Evolutionary conservation across 2,797 vertebrate species (phyloP), one percentile per base, ranked within the genome.

Genomic region (Microctenopoma steveboyesi): DNA sequence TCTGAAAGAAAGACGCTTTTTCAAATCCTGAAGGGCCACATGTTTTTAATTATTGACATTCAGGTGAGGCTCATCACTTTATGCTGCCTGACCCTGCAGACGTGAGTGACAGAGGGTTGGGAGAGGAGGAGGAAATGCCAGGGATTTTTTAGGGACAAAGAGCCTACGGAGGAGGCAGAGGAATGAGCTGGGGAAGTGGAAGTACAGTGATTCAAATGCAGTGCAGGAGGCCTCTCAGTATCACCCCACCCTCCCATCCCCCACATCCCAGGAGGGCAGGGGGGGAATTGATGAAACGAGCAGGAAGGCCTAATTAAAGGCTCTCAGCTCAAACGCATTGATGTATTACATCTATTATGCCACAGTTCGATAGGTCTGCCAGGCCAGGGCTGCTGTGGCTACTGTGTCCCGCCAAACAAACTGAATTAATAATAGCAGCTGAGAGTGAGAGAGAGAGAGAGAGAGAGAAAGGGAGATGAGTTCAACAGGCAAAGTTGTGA

Each of bases 331-430:
- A 98, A 98, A 96, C 91, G 92, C 97, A 98, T 98, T 98, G 97
- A 99, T 97, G 95, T 96, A 98, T 98, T 97, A 95, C 96, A 97
- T 96, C 96, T 96, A 98, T 97, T 98, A 97, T 85, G 76, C 92
- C 93, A 94, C 92, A 87, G 95, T 96, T 98, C 96, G 95, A 98
- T 98, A 97, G 95, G 94, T 95, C 95, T 95, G 93, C 94, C 93
- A 91, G 93, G 90, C 89, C 86, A 92, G 94, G 91, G 90, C 94
- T 94, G 92, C 95, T 87, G 93, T 91, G 90, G 93, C 93, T 94
- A 95, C 94, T 94, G 93, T 95, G 95, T 93, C 93, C 95, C 92
- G 92, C 93, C 93, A 96, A 98, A 96, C 94, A 96, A 94, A 95
- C 91, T 95, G 95, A 95, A 98, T 97, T 96, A 96, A 96, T 96